Percentiles rank a stretch among this genome's conserved stretches.
phyloP scores from a whole-genome alignment of 35 echinoderm and acorn worm species.

The Ptychodera flava region DNA sequence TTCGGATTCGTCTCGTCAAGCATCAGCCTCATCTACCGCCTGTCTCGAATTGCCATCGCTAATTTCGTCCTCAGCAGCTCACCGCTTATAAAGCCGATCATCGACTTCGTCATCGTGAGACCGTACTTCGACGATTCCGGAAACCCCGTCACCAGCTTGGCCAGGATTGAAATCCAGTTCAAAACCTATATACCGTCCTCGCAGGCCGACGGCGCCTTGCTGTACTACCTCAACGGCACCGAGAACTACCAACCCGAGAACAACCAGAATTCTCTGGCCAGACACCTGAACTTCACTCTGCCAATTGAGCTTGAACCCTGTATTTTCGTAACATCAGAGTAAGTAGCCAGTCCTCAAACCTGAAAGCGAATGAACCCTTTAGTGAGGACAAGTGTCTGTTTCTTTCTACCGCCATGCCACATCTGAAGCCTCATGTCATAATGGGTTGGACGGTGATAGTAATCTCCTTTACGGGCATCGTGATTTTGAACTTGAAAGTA shows the following conservation, averaged over 20 bases:
- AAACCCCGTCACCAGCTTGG: constrained; percentile 28
- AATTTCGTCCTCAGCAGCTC: constrained; percentile 71
- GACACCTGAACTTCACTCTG: background rate
- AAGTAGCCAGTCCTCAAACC: too few species aligned
- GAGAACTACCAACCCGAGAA: constrained; percentile 39
- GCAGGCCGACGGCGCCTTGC: constrained; percentile 23
- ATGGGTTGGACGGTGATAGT: too few species aligned
- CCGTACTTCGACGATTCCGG: constrained; percentile 30
- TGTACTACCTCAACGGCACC: constrained; percentile 28
- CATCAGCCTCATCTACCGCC: constrained; percentile 47
- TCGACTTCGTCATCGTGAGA: constrained; percentile 73
- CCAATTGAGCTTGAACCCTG: too few species aligned
- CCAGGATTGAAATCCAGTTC: constrained; percentile 52
- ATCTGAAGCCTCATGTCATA: too few species aligned
- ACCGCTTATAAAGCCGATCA: constrained; percentile 56
- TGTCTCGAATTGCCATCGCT: constrained; percentile 59
- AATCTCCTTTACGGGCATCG: too few species aligned
- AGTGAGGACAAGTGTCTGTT: background rate
- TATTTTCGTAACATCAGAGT: too few species aligned
- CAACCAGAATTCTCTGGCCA: constrained; percentile 5
- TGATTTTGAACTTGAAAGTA: too few species aligned
- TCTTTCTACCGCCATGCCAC: too few species aligned
- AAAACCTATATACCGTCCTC: constrained; percentile 51
- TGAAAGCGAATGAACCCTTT: background rate
- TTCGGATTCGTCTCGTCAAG: constrained; percentile 62